These are phyloP conservation scores for Procavia capensis DNA, from an alignment of 2,113 vertebrate genomes.

Conservation along the genomic window DNA sequence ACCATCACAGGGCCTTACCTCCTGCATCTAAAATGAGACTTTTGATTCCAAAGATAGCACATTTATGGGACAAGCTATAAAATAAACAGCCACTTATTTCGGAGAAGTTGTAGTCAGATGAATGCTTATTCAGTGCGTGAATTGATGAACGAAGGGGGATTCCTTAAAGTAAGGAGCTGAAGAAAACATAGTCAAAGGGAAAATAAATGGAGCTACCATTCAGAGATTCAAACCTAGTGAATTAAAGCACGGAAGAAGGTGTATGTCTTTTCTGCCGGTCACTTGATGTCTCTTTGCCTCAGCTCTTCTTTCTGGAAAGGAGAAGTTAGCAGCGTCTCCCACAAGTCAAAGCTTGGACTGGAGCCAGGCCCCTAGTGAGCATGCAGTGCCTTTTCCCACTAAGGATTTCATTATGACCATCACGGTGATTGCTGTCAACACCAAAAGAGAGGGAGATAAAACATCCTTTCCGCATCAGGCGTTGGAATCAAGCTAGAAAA, in stretches of 20 bases:
- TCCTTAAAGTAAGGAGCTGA: neutral
- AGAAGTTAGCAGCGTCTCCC: neutral
- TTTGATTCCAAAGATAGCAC: neutral
- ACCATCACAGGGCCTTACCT: neutral
- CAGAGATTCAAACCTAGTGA: neutral
- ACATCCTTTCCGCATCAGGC: neutral
- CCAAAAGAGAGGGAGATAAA: neutral
- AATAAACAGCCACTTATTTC: neutral
- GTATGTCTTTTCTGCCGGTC: neutral
- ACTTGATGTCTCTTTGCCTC: neutral
- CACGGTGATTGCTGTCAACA: neutral
- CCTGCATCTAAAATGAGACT: neutral
- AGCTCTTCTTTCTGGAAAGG: neutral
- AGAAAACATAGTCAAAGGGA: neutral
- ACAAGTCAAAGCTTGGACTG: neutral
- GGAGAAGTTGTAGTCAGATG: neutral
- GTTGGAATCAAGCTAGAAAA: neutral
- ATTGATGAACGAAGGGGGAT: neutral
- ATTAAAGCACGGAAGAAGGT: neutral
- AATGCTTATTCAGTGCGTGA: neutral
- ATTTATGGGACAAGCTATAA: neutral
- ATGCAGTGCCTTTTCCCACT: rapidly evolving
- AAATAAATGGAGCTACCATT: neutral
- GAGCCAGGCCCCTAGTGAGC: neutral
- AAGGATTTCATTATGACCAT: neutral